Evolutionary conservation across 2,888 invertebrate genomes (phyloP), one percentile per base, ranked within the genome.

Genomic region (Spialia ferax): DNA sequence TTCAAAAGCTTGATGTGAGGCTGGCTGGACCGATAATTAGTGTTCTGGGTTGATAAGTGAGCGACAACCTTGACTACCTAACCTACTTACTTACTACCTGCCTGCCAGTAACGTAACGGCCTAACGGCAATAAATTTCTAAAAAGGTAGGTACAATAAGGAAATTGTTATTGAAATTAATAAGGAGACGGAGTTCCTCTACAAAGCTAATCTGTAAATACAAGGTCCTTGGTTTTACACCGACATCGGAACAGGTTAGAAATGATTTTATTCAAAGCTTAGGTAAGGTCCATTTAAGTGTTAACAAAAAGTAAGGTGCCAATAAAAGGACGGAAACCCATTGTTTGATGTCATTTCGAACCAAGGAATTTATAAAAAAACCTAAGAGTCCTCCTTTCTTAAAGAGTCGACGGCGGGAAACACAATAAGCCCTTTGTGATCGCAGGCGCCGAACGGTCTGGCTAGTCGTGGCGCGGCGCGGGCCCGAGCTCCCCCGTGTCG

Each of bases 241-340:
- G 78, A 81, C 79, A 80, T 83, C 80, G 78, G 77, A 88, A 90
- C 93, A 93, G 92, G 93, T 93, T 91, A 87, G 45, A 11, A 48
- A 48, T 84, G 81, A 87, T 89, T 88, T 86, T 85, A 83, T 89
- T 85, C 81, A 83, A 85, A 81, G 83, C 65, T 85, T 85, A 85
- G 86, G 86, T 87, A 83, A 50, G 86, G 86, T 86, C 89, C 88
- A 85, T 91, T 83, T 89, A 81, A 86, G 83, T 82, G 81, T 79
- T 78, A 76, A 89, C 90, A 92, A 93, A 93, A 93, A 93, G 90
- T 87, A 84, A 90, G 93, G 93, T 93, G 93, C 93, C 91, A 93
- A 93, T 93, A 92, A 92, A 93, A 85, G 93, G 91, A 92, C 93
- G 93, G 93, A 93, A 93, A 92, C 87, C 89, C 88, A 90, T 93